A percentile compares a stretch with the other conserved stretches of the same genome.
Conservation (phyloP, 2,888 invertebrate genomes). For the Allolobophora icterica region DNA sequence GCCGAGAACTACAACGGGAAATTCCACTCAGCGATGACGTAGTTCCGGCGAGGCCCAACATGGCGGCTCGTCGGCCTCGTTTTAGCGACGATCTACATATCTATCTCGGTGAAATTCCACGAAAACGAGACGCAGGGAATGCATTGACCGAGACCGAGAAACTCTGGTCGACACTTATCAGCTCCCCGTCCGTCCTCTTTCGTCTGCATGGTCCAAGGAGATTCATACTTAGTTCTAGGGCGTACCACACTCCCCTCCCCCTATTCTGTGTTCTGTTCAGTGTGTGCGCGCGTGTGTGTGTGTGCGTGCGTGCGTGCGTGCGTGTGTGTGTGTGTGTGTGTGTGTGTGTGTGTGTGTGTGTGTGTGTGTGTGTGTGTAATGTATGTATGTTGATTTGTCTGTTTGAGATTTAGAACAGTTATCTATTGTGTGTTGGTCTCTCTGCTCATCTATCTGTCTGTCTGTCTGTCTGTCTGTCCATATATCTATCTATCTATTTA, state of each 20-base stretch:
- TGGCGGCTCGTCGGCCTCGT: neutral
- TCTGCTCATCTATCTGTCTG: neutral
- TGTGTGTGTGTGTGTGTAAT: too few relatives aligned
- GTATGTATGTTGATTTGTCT: too few relatives aligned
- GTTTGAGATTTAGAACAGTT: neutral
- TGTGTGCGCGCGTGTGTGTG: too few relatives aligned
- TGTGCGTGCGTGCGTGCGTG: too few relatives aligned
- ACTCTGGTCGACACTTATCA: neutral
- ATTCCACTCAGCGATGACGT: slow-evolving; percentile 25
- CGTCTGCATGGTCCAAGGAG: neutral
- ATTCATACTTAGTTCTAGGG: too few relatives aligned
- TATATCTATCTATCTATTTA: too few relatives aligned
- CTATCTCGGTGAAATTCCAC: slow-evolving; percentile 17
- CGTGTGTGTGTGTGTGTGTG: too few relatives aligned
- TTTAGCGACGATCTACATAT: slow-evolving; percentile 3
- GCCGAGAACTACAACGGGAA: slow-evolving; percentile 23
- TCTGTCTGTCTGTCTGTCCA: neutral
- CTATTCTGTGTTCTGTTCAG: too few relatives aligned
- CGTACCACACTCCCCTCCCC: too few relatives aligned
- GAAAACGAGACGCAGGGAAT: neutral
- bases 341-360: too few relatives aligned
- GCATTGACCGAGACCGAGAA: neutral
- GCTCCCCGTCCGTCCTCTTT: neutral
- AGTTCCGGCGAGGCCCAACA: neutral
- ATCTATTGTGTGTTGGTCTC: neutral